Base-by-base conservation (phyloP, 2,888 invertebrate genomes). In the Luperina testacea region DNA sequence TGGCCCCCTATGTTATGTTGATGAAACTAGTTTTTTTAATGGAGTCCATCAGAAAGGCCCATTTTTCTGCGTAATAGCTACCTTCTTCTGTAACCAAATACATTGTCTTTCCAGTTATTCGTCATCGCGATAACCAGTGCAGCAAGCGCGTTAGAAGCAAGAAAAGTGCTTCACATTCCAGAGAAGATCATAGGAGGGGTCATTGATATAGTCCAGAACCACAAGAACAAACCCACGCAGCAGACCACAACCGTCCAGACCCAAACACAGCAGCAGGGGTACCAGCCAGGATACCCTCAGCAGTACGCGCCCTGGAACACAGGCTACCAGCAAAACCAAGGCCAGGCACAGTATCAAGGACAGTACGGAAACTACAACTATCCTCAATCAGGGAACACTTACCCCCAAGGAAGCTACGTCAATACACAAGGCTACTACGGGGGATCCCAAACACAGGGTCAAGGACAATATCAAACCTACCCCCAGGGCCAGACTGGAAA, bases 121-220 rank as follows among this genome's bases (percentile, higher is more conserved):
- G 59, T 91, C 69, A 77, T 92, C 24, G 80, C 89, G 1, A 77
- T 90, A 9, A 72, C 81, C 9, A 71, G 32, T 24, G 45, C 81
- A 8, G 82, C 91, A 15, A 88, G 86, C 24, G 90, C 92, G 1
- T 89, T 93, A 76, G 94, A 94, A 74, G 84, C 88, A 7, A 87
- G 84, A 9, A 95, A 94, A 38, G 92, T 93, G 2, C 92, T 95
- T 0, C 87, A 94, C 68, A 95, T 96, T 45, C 95, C 96, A 0
- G 96, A 97, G 86, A 96, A 96, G 85, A 96, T 97, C 38, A 94
- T 96, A 57, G 95, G 95, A 3, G 95, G 96, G 0, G 96, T 96
- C n/a, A 96, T 97, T 20, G 96, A 96, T 81, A 95, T 95, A 15
- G 95, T 96, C 1, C 95, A 96, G 77, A 95, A 89, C 67, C 96